phyloP scores from a whole-genome alignment of 2,888 invertebrate genomes.

The Amiota minor region DNA sequence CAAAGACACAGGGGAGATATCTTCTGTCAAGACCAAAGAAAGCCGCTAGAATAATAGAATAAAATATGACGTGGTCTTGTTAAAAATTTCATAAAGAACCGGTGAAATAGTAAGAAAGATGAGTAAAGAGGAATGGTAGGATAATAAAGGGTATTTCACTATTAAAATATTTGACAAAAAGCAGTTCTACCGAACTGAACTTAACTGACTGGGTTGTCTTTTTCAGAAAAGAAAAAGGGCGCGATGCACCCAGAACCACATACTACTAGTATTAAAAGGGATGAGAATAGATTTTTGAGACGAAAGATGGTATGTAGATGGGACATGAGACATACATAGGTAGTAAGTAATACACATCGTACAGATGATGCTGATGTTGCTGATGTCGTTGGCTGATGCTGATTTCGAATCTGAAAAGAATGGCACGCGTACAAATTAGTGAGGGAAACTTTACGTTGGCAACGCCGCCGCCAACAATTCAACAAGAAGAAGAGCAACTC shows the following conservation, averaged over 20 bases:
- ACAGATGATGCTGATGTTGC: not conserved
- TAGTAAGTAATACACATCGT: too few species aligned
- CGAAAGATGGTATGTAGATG: too few species aligned
- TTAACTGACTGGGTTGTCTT: not conserved
- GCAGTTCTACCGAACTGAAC: not conserved
- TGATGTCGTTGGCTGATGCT: not conserved
- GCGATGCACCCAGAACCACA: conserved; percentile 6
- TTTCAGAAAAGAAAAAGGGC: conserved; percentile 12
- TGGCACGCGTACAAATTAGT: conserved; percentile 65
- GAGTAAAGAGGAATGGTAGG: too few species aligned
- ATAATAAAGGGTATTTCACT: conserved; percentile 1
- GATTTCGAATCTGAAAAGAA: not conserved
- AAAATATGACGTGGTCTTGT: not conserved
- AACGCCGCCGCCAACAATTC: not conserved
- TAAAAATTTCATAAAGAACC: not conserved
- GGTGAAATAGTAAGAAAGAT: not conserved
- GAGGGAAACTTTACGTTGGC: conserved; percentile 32
- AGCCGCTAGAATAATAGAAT: not conserved
- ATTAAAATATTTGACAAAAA: conserved; percentile 17
- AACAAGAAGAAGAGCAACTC: conserved; percentile 4
- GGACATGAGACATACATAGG: not conserved
- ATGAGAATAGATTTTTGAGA: too few species aligned
- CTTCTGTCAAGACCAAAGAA: not conserved
- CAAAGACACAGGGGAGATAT: conserved; percentile 1
- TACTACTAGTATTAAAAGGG: too few species aligned